These are phyloP conservation scores for Melierax canorus DNA, from an alignment of 2,113 vertebrate genomes.

Conservation along the genomic window DNA sequence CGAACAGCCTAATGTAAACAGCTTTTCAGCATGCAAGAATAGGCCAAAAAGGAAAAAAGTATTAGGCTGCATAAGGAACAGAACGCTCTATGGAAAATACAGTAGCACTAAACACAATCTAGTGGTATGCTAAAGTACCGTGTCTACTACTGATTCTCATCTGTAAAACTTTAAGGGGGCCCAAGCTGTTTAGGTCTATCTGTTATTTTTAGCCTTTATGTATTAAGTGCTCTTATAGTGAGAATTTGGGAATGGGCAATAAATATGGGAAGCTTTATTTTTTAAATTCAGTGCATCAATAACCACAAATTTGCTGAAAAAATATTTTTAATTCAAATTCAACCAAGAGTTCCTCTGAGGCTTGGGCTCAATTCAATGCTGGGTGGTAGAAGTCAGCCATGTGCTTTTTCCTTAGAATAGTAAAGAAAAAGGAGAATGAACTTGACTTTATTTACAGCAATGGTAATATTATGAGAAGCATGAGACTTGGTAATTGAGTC, in stretches of 20 bases:
- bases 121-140: not conserved
- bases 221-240: not conserved
- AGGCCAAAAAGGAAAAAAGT: not conserved
- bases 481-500: not conserved
- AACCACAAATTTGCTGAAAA: not conserved
- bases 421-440: not conserved
- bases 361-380: not conserved
- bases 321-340: not conserved
- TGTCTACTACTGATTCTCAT: no score
- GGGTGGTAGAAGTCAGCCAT: not conserved
- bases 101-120: not conserved
- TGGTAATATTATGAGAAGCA: not conserved
- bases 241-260: not conserved
- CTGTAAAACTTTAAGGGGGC: not conserved
- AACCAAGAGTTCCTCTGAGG: not conserved
- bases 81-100: not conserved
- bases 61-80: not conserved
- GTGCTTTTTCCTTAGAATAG: not conserved
- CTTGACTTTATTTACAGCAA: conserved; percentile 12
- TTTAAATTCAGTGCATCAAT: not conserved
- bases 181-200: not conserved
- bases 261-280: not conserved
- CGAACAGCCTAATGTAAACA: not conserved
- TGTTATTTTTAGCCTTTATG: not conserved
- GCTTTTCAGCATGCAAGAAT: not conserved